These are phyloP conservation scores for Bugula neritina DNA, from an alignment of 2,888 invertebrate genomes.

Conservation along the genomic window DNA sequence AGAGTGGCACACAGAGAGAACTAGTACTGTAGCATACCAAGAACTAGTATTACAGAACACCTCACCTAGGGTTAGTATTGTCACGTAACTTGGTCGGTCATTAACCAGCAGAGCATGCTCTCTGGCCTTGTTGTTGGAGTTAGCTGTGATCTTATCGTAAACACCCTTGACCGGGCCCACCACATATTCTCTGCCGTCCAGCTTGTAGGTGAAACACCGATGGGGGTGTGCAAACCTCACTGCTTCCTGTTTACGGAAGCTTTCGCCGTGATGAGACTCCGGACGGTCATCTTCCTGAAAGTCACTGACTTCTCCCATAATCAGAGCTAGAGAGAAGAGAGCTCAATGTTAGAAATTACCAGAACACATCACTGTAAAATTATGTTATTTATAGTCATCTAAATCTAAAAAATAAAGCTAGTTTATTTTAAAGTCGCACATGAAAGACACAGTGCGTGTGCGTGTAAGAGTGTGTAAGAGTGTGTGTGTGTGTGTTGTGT, in stretches of 20 bases:
- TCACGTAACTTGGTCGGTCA: slow-evolving; percentile 81
- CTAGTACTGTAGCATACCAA: too few species aligned
- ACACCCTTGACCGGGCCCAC: slow-evolving; percentile 78
- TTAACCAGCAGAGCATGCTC: slow-evolving; percentile 77
- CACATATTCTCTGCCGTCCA: slow-evolving; percentile 77
- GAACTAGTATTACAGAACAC: not conserved
- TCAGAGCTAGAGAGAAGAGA: not conserved
- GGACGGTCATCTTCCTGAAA: slow-evolving; percentile 4
- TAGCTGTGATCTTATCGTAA: slow-evolving; percentile 56
- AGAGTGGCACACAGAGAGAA: not conserved
- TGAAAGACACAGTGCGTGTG: too few species aligned
- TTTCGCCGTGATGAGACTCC: slow-evolving; percentile 14
- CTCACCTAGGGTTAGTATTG: slow-evolving; percentile 71
- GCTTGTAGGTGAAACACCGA: slow-evolving; percentile 80
- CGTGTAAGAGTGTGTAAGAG: too few species aligned
- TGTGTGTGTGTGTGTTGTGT: too few species aligned
- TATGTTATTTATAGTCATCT: too few species aligned
- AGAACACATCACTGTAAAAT: too few species aligned
- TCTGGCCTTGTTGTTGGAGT: slow-evolving; percentile 61
- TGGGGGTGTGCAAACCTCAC: slow-evolving; percentile 80
- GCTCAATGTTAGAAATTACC: too few species aligned
- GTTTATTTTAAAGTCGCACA: too few species aligned
- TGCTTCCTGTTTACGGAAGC: slow-evolving; percentile 63
- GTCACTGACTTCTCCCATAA: slow-evolving; percentile 18
- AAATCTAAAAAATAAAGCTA: too few species aligned